These are phyloP conservation scores for Vicugna pacos DNA, from an alignment of 2,113 vertebrate genomes.

Conservation along the genomic window DNA sequence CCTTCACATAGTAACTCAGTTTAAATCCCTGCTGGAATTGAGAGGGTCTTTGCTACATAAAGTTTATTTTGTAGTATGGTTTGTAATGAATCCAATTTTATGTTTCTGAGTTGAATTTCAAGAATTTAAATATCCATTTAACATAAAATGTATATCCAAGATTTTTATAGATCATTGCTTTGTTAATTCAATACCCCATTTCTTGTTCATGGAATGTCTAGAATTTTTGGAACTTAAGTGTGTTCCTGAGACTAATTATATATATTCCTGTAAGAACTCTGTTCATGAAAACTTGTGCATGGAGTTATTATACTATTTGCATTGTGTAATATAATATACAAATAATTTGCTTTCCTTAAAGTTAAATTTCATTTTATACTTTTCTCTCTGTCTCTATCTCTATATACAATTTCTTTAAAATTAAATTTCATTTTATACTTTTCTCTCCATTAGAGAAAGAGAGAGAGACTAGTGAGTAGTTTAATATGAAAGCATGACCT, in stretches of 20 bases:
- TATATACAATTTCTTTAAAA: neutral
- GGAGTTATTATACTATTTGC: neutral
- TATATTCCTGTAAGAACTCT: neutral
- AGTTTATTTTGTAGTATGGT: neutral
- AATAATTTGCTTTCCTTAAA: neutral
- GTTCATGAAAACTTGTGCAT: neutral
- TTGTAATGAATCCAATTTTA: neutral
- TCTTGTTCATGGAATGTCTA: neutral
- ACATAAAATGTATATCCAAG: neutral
- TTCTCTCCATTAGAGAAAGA: no score
- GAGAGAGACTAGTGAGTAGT: no score
- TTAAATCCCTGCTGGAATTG: neutral
- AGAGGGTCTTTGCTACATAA: neutral
- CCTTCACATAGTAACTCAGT: neutral
- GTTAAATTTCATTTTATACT: neutral
- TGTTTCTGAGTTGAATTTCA: neutral
- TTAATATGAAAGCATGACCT: neutral
- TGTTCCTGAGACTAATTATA: neutral
- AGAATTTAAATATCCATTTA: neutral
- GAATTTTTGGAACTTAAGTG: neutral
- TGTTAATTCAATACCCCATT: neutral
- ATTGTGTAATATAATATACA: neutral
- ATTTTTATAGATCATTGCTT: neutral
- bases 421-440: neutral
- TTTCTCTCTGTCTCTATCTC: no score